phyloP scores from a whole-genome alignment of 2,113 vertebrate species.

The Ancistrus triradiatus region DNA sequence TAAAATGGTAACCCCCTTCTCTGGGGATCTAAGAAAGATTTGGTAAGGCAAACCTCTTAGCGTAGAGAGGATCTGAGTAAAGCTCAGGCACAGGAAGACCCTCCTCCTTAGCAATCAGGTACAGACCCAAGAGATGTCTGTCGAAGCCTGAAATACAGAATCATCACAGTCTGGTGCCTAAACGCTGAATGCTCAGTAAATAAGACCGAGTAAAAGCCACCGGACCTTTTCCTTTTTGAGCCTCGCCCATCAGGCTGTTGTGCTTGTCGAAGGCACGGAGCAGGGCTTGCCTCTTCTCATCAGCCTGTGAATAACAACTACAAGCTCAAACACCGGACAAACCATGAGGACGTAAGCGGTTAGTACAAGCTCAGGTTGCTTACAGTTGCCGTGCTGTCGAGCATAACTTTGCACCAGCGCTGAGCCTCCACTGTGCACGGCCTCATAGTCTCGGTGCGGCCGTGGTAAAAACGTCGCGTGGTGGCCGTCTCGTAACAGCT shows the following conservation, averaged over 20 bases:
- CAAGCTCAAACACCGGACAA: background rate
- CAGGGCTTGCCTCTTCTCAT: conserved; percentile 71
- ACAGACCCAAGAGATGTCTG: conserved; percentile 87
- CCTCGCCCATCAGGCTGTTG: conserved; percentile 87
- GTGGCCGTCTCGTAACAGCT: conserved; percentile 93
- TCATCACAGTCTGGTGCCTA: too few species aligned
- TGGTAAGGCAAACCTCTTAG: conserved; percentile 75
- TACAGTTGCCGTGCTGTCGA: conserved; percentile 63
- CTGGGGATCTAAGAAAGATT: background rate
- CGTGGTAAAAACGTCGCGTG: conserved; percentile 89
- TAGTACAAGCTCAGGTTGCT: background rate
- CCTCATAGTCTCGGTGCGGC: conserved; percentile 90
- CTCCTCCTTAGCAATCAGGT: conserved; percentile 82
- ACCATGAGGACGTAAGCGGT: background rate
- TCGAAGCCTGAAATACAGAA: conserved; percentile 79
- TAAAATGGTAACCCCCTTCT: background rate
- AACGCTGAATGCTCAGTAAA: background rate
- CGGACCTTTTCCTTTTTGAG: conserved; percentile 83
- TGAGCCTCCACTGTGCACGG: conserved; percentile 82
- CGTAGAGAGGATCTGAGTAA: conserved; percentile 81
- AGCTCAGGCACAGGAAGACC: conserved; percentile 81
- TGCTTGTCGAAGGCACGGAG: conserved; percentile 81
- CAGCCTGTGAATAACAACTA: conserved; percentile 61
- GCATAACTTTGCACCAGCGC: conserved; percentile 85
- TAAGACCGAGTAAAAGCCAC: background rate